These are phyloP conservation scores for Epinotia ramella DNA, from an alignment of 2,888 invertebrate species.

Conservation along the genomic window DNA sequence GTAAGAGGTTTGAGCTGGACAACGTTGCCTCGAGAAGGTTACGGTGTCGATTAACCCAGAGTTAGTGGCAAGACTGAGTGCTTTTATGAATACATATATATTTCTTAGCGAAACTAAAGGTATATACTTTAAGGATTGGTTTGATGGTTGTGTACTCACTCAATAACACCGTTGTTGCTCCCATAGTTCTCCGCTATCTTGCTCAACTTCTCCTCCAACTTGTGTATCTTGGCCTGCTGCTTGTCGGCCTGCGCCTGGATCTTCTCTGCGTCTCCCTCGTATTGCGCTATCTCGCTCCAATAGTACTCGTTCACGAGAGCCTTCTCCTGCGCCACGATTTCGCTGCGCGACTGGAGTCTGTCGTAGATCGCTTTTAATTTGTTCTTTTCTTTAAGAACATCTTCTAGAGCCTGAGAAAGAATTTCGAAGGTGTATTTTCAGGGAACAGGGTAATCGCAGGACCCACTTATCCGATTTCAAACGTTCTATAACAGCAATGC, in stretches of 20 bases:
- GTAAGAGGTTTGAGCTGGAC: too few relatives aligned
- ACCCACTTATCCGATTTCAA: too few relatives aligned
- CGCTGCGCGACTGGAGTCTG: constrained; percentile 82
- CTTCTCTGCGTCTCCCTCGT: constrained; percentile 63
- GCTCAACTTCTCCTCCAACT: constrained; percentile 66
- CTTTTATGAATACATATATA: too few relatives aligned
- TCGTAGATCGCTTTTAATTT: constrained; percentile 84
- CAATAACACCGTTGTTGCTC: constrained; percentile 70
- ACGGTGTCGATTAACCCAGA: too few relatives aligned
- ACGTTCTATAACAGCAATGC: too few relatives aligned
- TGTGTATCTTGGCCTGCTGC: constrained; percentile 74
- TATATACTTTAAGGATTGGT: neutral
- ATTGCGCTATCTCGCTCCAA: constrained; percentile 78
- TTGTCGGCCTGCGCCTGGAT: constrained; percentile 77
- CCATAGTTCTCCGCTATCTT: constrained; percentile 68
- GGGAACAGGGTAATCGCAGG: too few relatives aligned
- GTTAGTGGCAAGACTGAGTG: too few relatives aligned
- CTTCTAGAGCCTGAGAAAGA: constrained; percentile 65
- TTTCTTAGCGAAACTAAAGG: too few relatives aligned
- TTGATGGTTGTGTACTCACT: constrained; percentile 64
- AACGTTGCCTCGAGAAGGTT: too few relatives aligned
- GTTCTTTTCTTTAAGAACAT: constrained; percentile 77
- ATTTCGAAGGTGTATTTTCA: too few relatives aligned
- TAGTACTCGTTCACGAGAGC: constrained; percentile 85
- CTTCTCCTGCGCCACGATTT: constrained; percentile 76